Base-by-base conservation (phyloP, 2,888 invertebrate species). In the Tetheella fluctuosa region DNA sequence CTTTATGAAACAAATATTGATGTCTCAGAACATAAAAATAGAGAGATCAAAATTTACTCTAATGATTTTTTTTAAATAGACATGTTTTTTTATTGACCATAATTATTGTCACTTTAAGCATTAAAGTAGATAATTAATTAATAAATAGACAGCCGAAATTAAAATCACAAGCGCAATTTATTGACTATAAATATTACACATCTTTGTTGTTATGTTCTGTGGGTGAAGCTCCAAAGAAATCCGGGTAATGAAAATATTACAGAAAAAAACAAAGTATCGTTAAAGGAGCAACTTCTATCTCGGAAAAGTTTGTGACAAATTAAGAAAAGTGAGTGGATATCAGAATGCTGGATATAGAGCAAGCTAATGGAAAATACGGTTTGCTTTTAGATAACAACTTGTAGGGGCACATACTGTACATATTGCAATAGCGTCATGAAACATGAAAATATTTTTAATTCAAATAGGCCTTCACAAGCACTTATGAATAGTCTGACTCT, bases 301-400 rank as follows among this genome's bases (percentile, higher is more conserved):
- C 67, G 70, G 68, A 73, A 80, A 83, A 82, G 75, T 82, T 83
- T 79, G 83, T 80, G 88, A 87, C 86, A 88, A 88, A 89, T 88
- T 88, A 85, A 84, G 84, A 82, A 79, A 77, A 78, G 75, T 42
- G 20, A 54, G 54, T 54, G 23, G 34, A 55, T 55, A 55, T 55
- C 34, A 55, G 37, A 23, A 34, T 20, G 54, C 17, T 17, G 55
- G 42, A 1, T 59, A 60, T 59, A 30, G 53, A 48, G 58, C 62
- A 52, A 59, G 57, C 61, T 62, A 62, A 64, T 64, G 64, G 62
- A 60, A 64, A 61, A 54, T 59, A 57, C 48, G 59, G 39, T 55
- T 59, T 23, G 59, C 54, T 52, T 54, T 61, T 23, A 57, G 62
- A 62, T 64, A 64, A 62, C 59, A 64, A 62, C 54, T 61, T 64